A percentile compares a stretch with the other conserved stretches of the same genome.
Conservation (phyloP, 2,797 vertebrate species). For the Paguma larvata region DNA sequence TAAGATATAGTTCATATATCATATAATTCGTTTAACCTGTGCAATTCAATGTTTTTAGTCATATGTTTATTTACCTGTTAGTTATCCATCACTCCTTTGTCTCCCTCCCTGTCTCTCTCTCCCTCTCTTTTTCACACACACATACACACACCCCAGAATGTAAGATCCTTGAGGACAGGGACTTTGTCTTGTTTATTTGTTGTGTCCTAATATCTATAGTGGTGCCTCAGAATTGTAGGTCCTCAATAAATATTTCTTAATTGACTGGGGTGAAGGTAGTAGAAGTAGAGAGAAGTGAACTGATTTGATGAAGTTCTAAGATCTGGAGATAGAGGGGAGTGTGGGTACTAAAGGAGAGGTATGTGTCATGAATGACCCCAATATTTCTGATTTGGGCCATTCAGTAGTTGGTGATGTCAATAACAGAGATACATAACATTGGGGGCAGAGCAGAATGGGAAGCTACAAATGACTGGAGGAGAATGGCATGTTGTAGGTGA, state of each 20-base stretch:
- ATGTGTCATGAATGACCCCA: neutral
- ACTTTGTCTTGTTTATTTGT: neutral
- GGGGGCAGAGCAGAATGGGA: neutral
- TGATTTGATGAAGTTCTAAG: neutral
- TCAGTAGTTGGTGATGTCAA: neutral
- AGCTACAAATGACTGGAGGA: neutral
- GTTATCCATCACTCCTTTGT: neutral
- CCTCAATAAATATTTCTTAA: neutral
- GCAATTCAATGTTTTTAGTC: neutral
- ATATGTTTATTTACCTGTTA: neutral
- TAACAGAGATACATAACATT: neutral
- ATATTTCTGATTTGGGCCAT: neutral
- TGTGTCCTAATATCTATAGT: neutral
- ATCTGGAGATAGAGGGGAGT: neutral
- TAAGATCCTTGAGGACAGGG: neutral
- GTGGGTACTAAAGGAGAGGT: neutral
- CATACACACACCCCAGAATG: neutral
- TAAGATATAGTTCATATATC: neutral
- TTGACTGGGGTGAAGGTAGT: neutral
- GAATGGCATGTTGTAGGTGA: neutral
- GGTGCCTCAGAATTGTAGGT: neutral
- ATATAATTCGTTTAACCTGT: neutral
- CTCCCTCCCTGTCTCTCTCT: neutral
- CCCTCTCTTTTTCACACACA: neutral
- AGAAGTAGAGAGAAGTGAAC: neutral